Evolutionary conservation across 2,797 vertebrate genomes (phyloP).

Genomic region (Capromys pilorides): DNA sequence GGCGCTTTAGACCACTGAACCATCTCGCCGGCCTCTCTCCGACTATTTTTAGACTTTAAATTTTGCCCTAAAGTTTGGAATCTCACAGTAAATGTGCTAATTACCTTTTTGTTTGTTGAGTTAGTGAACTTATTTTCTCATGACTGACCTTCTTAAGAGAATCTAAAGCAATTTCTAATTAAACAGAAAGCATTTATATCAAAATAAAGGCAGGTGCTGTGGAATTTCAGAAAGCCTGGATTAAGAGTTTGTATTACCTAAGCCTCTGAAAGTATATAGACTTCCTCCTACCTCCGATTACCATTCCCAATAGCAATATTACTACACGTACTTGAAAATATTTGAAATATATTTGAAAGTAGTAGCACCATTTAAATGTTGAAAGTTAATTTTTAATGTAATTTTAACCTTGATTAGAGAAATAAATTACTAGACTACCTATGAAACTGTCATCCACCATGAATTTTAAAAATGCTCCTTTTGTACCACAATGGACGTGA

Average conservation of each 20-base stretch:
- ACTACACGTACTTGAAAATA: neutral
- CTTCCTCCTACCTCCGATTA: neutral
- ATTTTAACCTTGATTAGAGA: slow-evolving; percentile 19
- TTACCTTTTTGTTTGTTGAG: slow-evolving; percentile 7
- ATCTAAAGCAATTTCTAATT: slow-evolving; percentile 41
- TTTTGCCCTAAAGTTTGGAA: slow-evolving; percentile 33
- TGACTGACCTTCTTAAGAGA: slow-evolving; percentile 35
- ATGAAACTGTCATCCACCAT: neutral
- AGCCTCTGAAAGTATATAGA: slow-evolving; percentile 6
- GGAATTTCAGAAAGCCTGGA: slow-evolving; percentile 35
- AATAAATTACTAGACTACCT: neutral
- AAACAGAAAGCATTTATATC: neutral
- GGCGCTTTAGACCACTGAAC: too few species aligned
- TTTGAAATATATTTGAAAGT: neutral
- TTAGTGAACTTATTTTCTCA: slow-evolving; percentile 42
- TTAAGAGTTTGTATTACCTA: neutral
- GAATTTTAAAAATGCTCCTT: slow-evolving; percentile 49
- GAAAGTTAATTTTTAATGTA: slow-evolving; percentile 50
- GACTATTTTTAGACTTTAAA: neutral
- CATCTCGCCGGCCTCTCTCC: too few species aligned
- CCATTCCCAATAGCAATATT: neutral
- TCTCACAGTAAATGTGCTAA: slow-evolving; percentile 11
- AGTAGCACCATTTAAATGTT: slow-evolving; percentile 12
- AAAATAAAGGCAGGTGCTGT: slow-evolving; percentile 38
- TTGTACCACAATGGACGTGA: neutral